phyloP scores from a whole-genome alignment of 2,113 vertebrate species.

The Elachura formosa region DNA sequence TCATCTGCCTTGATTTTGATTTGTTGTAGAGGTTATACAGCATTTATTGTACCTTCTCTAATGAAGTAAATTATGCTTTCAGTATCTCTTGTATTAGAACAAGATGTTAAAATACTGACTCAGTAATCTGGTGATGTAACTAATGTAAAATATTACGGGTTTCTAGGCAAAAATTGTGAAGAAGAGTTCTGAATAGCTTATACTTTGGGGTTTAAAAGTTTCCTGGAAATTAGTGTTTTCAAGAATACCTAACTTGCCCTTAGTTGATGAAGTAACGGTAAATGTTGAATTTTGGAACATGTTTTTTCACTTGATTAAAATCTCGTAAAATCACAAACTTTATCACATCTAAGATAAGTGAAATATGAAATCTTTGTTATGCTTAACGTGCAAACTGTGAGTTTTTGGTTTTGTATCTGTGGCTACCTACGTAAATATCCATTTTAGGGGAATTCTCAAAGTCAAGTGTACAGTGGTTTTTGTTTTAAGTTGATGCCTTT shows the following conservation, averaged over 20 bases:
- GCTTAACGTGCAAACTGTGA: background rate
- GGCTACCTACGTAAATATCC: background rate
- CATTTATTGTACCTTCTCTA: background rate
- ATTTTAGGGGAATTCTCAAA: background rate
- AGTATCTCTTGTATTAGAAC: background rate
- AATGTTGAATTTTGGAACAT: background rate
- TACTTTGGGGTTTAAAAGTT: background rate
- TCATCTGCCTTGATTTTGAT: background rate
- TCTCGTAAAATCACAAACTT: background rate
- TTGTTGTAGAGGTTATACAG: background rate
- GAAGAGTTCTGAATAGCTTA: background rate
- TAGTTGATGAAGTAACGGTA: background rate
- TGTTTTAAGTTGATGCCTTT: background rate
- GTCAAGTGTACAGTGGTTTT: background rate
- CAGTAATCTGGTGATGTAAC: background rate
- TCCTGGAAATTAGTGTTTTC: background rate
- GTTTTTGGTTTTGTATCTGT: background rate
- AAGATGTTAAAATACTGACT: background rate
- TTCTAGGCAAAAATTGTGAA: background rate
- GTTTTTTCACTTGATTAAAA: background rate
- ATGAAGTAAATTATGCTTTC: background rate
- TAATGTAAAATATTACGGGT: accelerated
- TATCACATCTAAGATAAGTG: background rate
- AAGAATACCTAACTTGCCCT: background rate
- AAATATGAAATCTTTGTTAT: background rate